phyloP scores from a whole-genome alignment of 53 echinoderm and acorn worm species.

The Hippasteria phrygiana region DNA sequence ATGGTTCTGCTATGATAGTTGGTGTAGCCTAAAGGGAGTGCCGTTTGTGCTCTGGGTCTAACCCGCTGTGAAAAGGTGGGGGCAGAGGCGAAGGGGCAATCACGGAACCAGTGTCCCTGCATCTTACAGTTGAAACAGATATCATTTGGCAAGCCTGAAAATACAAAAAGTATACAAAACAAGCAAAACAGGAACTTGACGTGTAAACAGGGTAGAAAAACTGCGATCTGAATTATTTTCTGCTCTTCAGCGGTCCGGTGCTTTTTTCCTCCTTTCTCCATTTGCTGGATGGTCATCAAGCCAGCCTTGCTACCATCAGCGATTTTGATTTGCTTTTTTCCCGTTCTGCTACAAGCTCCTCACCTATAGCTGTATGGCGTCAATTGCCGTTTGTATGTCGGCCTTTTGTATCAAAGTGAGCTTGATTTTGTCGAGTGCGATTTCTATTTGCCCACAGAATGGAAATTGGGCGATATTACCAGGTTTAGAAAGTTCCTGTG shows the following conservation, averaged over 20 bases:
- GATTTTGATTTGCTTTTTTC: neutral
- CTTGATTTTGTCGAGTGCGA: neutral
- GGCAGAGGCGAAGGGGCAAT: too few species aligned
- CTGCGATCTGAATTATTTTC: neutral
- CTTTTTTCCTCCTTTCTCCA: neutral
- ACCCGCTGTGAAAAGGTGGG: too few species aligned
- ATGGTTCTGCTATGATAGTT: too few species aligned
- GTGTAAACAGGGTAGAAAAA: too few species aligned
- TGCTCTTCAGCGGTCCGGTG: neutral
- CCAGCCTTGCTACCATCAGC: neutral
- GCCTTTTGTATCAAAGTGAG: neutral
- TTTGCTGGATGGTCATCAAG: neutral
- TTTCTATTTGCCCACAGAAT: conserved; percentile 4
- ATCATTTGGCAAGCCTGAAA: too few species aligned
- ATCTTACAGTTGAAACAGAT: too few species aligned
- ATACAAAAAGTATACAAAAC: too few species aligned
- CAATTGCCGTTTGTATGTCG: neutral
- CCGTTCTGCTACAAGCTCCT: neutral
- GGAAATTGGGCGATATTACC: conserved; percentile 6
- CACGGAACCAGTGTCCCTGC: too few species aligned
- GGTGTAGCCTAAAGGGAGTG: too few species aligned
- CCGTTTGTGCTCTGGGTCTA: too few species aligned
- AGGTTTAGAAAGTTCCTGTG: neutral
- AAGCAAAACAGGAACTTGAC: too few species aligned
- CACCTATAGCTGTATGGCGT: neutral